phyloP scores from a whole-genome alignment of 2,113 vertebrate genomes.

The Malaclemys terrapin region DNA sequence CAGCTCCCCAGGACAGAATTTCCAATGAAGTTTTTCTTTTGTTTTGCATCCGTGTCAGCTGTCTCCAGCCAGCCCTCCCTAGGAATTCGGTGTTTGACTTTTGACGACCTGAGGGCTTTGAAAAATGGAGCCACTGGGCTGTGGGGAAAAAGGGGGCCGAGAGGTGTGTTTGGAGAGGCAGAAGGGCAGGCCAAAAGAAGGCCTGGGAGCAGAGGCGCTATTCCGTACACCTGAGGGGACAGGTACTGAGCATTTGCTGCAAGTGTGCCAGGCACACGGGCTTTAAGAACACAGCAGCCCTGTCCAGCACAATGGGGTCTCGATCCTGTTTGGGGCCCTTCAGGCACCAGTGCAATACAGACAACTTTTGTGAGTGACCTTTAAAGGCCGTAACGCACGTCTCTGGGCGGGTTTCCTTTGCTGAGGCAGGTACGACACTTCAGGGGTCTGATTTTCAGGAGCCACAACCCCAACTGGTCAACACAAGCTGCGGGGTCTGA shows the following conservation, averaged over 20 bases:
- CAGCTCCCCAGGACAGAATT: neutral
- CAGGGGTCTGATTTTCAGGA: neutral
- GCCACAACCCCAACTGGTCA: neutral
- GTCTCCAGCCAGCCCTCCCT: no score
- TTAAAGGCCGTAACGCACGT: neutral
- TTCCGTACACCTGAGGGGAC: neutral
- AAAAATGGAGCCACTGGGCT: neutral
- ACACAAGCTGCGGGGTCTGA: no score
- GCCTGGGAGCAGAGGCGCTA: neutral
- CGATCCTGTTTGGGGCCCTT: neutral
- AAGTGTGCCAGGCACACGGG: neutral
- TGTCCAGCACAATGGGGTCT: neutral
- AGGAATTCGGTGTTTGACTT: neutral
- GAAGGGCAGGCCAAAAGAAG: rapidly evolving
- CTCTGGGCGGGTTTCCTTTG: neutral
- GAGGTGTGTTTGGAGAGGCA: neutral
- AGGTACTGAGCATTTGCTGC: neutral
- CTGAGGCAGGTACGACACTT: neutral
- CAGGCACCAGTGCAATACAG: neutral
- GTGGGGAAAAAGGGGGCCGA: neutral
- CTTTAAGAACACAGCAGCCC: neutral
- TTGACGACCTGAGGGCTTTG: neutral
- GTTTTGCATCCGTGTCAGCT: neutral
- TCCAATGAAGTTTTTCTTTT: neutral
- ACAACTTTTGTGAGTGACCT: neutral